These are phyloP conservation scores for Xylocopa sonorina DNA, from an alignment of 1,140 invertebrate species.

Conservation along the genomic window DNA sequence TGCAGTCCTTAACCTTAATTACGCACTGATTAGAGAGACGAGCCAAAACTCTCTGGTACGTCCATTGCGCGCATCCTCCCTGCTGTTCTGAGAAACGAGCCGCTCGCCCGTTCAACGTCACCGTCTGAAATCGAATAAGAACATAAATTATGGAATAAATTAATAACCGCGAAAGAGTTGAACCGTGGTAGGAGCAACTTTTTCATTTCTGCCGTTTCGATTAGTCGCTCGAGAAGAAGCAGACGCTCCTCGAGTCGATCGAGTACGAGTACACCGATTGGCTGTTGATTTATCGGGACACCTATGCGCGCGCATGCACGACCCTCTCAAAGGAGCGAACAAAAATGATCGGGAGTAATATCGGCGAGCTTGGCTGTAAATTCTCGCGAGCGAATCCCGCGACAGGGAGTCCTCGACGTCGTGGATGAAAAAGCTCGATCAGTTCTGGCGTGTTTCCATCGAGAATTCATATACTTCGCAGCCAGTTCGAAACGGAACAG, in stretches of 20 bases:
- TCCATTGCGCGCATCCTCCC: background rate
- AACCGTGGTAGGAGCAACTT: background rate
- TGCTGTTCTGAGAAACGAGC: background rate
- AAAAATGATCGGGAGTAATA: background rate
- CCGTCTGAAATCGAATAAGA: background rate
- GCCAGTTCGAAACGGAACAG: constrained; percentile 31
- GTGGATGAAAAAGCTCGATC: constrained; percentile 31
- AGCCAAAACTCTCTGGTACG: background rate
- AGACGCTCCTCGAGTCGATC: background rate
- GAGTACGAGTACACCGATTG: constrained; percentile 15
- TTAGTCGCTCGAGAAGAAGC: background rate
- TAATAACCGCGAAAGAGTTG: background rate
- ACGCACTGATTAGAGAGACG: no score
- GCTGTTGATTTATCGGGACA: constrained; percentile 17
- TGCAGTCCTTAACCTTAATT: background rate
- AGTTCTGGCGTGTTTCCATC: constrained; percentile 57
- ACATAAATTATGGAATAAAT: background rate
- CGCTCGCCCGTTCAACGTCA: background rate
- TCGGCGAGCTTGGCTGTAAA: background rate
- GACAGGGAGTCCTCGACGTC: constrained; percentile 25
- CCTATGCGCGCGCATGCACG: no score
- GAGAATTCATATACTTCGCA: constrained; percentile 63
- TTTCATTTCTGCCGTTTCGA: background rate
- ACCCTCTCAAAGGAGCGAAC: background rate
- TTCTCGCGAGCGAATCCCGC: constrained; percentile 22